Base-by-base conservation (phyloP, 2,113 vertebrate species). In the Lagopus leucura region DNA sequence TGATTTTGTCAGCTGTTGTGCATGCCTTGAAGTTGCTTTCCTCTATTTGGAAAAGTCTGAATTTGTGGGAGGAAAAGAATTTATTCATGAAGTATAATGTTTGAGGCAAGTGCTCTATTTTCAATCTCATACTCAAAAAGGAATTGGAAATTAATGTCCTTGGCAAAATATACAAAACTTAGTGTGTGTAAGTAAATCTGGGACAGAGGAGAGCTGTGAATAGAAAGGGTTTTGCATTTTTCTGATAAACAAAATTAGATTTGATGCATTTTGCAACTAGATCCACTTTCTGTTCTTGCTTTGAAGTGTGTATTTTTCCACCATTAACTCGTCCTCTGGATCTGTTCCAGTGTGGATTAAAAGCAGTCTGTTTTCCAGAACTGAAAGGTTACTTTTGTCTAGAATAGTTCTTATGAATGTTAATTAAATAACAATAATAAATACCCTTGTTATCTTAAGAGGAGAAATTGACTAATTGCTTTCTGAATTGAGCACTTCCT, bases 31-130 rank as follows among this genome's bases (percentile, higher is more conserved):
- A 32, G 22, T 86, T 84, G 32, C 48, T 79, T 86, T 90, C n/a
- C 57, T 96, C 13, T 86, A 11, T 86, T 94, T 93, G 76, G 76
- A 90, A 38, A 78, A 61, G 52, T 72, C 55, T 73, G 52, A 83
- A 77, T 93, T 92, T 57, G 57, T 81, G 66, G 47, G 80, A 90
- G 50, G 86, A 77, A 60, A 80, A 75, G 72, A 85, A 77, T 72
- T 85, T 1, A 16, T 88, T 27, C 86, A 60, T 83, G 24, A 92
- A 86, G 27, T 82, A 27, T 50, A 72, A 36, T 27, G 22, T 61
- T 78, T 88, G 57, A 86, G 73, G 65, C 80, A 82, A 88, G 50
- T 75, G 18, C 30, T 92, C 42, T 92, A 77, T 94, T 88, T 94
- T 81, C 65, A 67, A 10, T 78, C 61, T 81, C 20, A 27, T 88